A percentile compares a stretch with the other conserved stretches of the same genome.
These are phyloP conservation scores for Masnerella sp. DNA, from an alignment of 2,888 invertebrate genomes.

Conservation along the genomic window DNA sequence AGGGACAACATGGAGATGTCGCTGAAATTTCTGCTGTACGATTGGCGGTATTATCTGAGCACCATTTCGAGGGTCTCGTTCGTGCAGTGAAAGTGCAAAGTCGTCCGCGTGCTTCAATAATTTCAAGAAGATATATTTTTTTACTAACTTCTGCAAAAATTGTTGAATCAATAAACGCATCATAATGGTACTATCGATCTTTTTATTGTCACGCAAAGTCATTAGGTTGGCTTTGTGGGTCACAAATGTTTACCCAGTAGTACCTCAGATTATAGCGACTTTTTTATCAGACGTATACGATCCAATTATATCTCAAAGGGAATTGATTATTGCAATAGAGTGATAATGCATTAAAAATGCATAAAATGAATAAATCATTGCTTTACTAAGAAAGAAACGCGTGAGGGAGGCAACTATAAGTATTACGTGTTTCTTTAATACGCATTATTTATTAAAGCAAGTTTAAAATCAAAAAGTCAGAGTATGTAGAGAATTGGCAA, in stretches of 20 bases:
- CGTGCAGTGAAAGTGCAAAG: slow-evolving; percentile 12
- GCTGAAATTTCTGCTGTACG: slow-evolving; percentile 63
- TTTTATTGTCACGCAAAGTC: too few species aligned
- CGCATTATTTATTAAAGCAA: slow-evolving; percentile 8
- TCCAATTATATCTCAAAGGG: too few species aligned
- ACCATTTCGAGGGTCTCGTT: slow-evolving; percentile 52
- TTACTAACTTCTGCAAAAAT: slow-evolving; percentile 69
- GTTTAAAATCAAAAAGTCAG: slow-evolving; percentile 19
- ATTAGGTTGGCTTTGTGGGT: too few species aligned
- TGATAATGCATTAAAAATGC: too few species aligned
- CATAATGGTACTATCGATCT: not conserved
- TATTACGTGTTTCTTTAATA: not conserved
- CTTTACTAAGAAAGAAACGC: not conserved
- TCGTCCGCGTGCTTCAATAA: slow-evolving; percentile 6
- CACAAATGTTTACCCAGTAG: too few species aligned
- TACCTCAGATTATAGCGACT: too few species aligned
- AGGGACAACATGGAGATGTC: slow-evolving; percentile 66
- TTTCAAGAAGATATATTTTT: slow-evolving; percentile 72
- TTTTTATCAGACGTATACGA: too few species aligned
- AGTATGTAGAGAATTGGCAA: not conserved
- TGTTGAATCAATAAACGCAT: slow-evolving; percentile 20
- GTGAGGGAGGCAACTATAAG: not conserved
- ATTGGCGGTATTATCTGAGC: slow-evolving; percentile 69
- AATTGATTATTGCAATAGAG: too few species aligned
- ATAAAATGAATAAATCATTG: not conserved